Base-by-base conservation (phyloP, 2,113 vertebrate species). In the Lethenteron reissneri region DNA sequence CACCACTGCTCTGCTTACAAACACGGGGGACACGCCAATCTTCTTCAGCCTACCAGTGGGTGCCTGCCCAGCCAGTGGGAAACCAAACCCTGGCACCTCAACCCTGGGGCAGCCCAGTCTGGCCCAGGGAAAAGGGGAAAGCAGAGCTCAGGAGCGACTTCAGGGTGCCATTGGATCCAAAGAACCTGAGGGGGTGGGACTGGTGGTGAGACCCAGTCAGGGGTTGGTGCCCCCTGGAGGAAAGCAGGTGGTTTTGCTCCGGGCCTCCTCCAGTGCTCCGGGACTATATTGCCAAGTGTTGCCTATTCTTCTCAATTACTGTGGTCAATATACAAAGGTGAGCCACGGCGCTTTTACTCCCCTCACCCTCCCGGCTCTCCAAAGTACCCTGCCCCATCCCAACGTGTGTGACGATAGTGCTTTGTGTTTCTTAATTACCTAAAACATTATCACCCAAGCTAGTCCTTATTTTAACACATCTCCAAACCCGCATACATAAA, bases 191-290 rank as follows among this genome's bases (percentile, higher is more conserved):
- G 41, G 41, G 41, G 41, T 41, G 41, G 41, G 41, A 41, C 41
- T 88, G 73, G 74, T 71, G 58, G 71, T 89, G 58, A 79, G 81
- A 71, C 92, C 92, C 17, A 58, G 71, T 58, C 84, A 82, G 1
- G 90, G 90, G 75, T 76, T 83, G 0, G 62, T 97, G 68, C 74
- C 59, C 58, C 83, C 90, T 3, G 79, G 82, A n/a, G 72, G 78
- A 41, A 86, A 90, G 71, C 87, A 90, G 80, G 83, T 99, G 78
- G 78, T 95, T 72, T 78, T 83, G 12, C 71, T 89, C 73, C 83
- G 79, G 75, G 80, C 84, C 62, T 80, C 74, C 58, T 86, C 90
- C 15, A 73, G 75, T 58, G 80, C 81, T 15, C 79, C 79, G 14
- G 70, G 74, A 21, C 74, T 64, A 6, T 76, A 82, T 60, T 80